Conservation (phyloP, 1,140 invertebrate species). For the Hyposmocoma kahamanoa region DNA sequence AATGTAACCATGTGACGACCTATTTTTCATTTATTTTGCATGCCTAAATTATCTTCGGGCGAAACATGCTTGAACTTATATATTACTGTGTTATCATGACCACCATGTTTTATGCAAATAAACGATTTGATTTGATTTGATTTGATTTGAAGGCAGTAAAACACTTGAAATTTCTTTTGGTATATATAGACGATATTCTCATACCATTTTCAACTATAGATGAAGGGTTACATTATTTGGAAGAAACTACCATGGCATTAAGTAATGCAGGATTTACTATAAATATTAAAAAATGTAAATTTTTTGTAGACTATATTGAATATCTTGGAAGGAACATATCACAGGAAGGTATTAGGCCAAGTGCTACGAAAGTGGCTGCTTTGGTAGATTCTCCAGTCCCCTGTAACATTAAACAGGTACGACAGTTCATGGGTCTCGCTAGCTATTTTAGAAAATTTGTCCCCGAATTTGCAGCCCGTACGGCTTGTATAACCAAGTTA, state of each 20-base stretch:
- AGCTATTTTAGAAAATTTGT: slow-evolving; percentile 22
- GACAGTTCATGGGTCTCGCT: slow-evolving; percentile 20
- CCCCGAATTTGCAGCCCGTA: slow-evolving; percentile 12
- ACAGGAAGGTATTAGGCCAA: slow-evolving; percentile 7
- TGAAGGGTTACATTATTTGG: slow-evolving; percentile 34
- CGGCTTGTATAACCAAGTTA: slow-evolving; percentile 10
- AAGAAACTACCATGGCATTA: slow-evolving; percentile 18
- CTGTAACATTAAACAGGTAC: slow-evolving; percentile 18
- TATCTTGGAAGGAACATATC: slow-evolving; percentile 12
- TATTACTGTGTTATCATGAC: too few relatives aligned
- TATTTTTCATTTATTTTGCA: too few relatives aligned
- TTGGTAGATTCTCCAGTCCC: slow-evolving; percentile 17
- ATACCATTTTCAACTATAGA: slow-evolving; percentile 38
- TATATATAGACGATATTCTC: slow-evolving; percentile 46
- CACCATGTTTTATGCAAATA: too few relatives aligned
- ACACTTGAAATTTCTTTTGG: slow-evolving; percentile 1
- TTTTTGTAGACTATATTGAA: slow-evolving; percentile 5
- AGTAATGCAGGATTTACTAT: slow-evolving; percentile 14
- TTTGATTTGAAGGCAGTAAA: slow-evolving; percentile 13
- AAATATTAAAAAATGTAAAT: slow-evolving; percentile 1
- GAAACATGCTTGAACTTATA: too few relatives aligned
- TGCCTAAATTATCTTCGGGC: too few relatives aligned
- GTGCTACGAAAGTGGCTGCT: slow-evolving; percentile 13
- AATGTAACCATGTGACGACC: too few relatives aligned
- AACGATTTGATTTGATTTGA: too few relatives aligned